Base-by-base conservation (phyloP, 2,797 vertebrate species). In the Amniataba percoides region DNA sequence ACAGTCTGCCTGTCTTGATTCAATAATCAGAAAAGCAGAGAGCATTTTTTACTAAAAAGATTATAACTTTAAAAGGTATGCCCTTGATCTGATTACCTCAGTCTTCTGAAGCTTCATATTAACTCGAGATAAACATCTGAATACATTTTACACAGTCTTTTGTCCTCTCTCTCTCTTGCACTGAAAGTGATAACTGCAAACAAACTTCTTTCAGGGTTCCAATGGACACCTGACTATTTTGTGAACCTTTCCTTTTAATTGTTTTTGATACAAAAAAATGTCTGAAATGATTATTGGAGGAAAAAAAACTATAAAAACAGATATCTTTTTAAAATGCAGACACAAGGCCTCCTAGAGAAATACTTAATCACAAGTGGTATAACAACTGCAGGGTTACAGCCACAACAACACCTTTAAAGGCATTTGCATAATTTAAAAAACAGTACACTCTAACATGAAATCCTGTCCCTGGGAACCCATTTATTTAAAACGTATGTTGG, bases 401-500 rank as follows among this genome's bases (percentile, higher is more conserved):
- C 36, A 23, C 16, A 71, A 23, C 16, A 71, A 16, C 39, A 36
- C 15, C 27, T 36, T 46, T 34, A 42, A 40, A 58, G 1, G n/a
- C 3, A 10, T 56, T 18, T 58, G 15, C 23, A 64, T 61, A 15
- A 60, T 40, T 61, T 61, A 15, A 60, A 36, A 60, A 83, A 80
- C 2, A n/a, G 34, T 7, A 65, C 1, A 61, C 36, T 55, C 25
- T n/a, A 11, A 45, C 25, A 52, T 39, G 52, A 27, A 71, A 57
- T 40, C n/a, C 18, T 65, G 80, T 85, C 80, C 61, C 63, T 62
- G 15, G 75, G 62, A 78, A 69, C 70, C 78, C 56, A 80, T 89
- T 87, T 86, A 86, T 88, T 87, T 65, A 79, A 77, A 64, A 85
- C 45, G 53, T 65, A 78, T 70, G 72, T 12, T 36, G 72, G 71